A percentile compares a stretch with the other conserved stretches of the same genome.
Evolutionary conservation across 2,797 vertebrate species (phyloP).

Genomic region (Mionectes olivaceus): DNA sequence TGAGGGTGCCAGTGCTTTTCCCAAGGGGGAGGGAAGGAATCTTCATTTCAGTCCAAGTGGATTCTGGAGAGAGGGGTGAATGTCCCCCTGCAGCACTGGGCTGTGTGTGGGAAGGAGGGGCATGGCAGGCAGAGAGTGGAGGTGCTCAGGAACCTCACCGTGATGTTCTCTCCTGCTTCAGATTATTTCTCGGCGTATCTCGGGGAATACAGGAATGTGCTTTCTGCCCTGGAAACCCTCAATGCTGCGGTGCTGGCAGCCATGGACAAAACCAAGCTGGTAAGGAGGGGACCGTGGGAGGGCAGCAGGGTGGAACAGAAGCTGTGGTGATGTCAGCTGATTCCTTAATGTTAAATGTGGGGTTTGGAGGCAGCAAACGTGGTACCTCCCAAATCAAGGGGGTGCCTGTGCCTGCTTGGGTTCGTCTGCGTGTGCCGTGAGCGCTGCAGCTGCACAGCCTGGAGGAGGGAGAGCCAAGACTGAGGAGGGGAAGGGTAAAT

Average conservation of each 20-base stretch:
- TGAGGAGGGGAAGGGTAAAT: background rate
- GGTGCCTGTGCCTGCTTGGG: fast-evolving
- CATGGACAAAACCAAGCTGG: slow-evolving; percentile 98
- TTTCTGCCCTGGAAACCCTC: slow-evolving; percentile 91
- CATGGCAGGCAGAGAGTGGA: background rate
- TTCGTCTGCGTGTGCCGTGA: fast-evolving
- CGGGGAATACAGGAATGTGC: slow-evolving; percentile 90
- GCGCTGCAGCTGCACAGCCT: background rate
- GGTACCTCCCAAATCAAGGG: fast-evolving
- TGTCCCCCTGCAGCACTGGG: background rate
- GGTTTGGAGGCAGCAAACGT: background rate
- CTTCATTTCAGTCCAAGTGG: background rate
- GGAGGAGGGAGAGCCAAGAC: background rate
- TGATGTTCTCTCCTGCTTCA: slow-evolving; percentile 49
- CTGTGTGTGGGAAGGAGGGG: background rate
- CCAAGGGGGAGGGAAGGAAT: background rate
- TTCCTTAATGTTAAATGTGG: fast-evolving
- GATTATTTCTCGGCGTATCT: slow-evolving; percentile 95
- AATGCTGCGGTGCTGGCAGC: slow-evolving; percentile 91
- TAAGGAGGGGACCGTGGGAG: slow-evolving; percentile 48
- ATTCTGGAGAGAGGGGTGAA: background rate
- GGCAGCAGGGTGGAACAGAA: fast-evolving
- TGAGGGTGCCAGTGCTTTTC: background rate
- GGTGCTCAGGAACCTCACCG: background rate
- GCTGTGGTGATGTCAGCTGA: background rate